Evolutionary conservation across 2,113 vertebrate genomes (phyloP), one percentile per base, ranked within the genome.

Genomic region (Polyodon spathula): DNA sequence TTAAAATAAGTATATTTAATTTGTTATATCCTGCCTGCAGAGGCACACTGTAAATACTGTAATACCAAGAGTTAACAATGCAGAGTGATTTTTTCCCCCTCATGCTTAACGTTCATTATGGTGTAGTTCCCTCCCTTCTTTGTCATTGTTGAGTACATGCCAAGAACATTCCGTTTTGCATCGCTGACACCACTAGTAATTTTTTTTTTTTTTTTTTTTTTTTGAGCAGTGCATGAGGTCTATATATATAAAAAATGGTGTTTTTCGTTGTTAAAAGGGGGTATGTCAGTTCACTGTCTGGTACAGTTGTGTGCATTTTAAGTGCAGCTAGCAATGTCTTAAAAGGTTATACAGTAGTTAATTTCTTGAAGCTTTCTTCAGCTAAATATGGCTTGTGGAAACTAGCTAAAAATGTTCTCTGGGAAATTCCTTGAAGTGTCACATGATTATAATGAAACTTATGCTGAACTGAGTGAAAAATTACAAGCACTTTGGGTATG

Each of bases 101-200:
- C 27, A 39, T 8, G 16, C 58, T 73, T 71, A 81, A 82, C 52
- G 76, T 3, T 2, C 27, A 27, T 27, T 84, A 80, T 84, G 78
- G 78, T 71, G 71, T 68, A 60, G 64, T 61, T 67, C 76, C 72
- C 75, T 76, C 74, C 74, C 76, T 68, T 68, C 73, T 74, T 75
- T 79, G 76, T 86, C 78, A 83, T 81, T 81, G 81, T 81, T 87
- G 82, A 85, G 74, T 64, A 66, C 10, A 59, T 6, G 81, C 81
- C 79, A 83, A 85, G 81, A 85, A 85, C 84, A 85, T 86, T 86
- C 85, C 76, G 74, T 83, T 82, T 81, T 79, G 74, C 72, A 74
- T 75, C 38, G 56, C 70, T 73, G 76, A 78, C 83, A 82, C 76
- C 80, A 79, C 81, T 76, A 78, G 67, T 79, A 78, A 79, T 81